Conservation (phyloP, 1,140 invertebrate species). For the Macrostomum lignano region DNA sequence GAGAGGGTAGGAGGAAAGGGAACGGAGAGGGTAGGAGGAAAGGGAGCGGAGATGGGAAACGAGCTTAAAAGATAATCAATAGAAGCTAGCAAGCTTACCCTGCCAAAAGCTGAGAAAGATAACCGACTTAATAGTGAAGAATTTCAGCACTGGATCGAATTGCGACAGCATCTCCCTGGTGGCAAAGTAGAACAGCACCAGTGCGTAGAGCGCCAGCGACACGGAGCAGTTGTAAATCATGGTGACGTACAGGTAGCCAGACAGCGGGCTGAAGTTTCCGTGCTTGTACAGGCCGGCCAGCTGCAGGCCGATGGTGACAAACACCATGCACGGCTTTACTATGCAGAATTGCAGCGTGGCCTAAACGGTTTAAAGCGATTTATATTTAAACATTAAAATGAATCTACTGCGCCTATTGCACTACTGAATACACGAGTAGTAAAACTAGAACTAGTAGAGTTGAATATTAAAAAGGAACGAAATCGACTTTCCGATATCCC, state of each 20-base stretch:
- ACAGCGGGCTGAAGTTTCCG: conserved; percentile 48
- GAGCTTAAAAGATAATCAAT: too few relatives aligned
- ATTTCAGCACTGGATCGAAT: conserved; percentile 90
- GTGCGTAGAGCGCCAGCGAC: conserved; percentile 70
- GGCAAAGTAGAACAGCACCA: conserved; percentile 91
- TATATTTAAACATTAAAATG: too few relatives aligned
- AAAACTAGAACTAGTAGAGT: too few relatives aligned
- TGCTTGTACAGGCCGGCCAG: conserved; percentile 55
- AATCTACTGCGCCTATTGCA: too few relatives aligned
- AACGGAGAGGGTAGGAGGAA: too few relatives aligned
- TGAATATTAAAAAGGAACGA: too few relatives aligned
- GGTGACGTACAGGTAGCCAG: conserved; percentile 89
- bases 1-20: too few relatives aligned
- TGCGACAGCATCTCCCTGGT: conserved; percentile 75
- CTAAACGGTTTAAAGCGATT: conserved; percentile 13
- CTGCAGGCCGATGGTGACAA: conserved; percentile 83
- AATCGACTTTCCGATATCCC: too few relatives aligned
- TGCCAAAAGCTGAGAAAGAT: conserved; percentile 99
- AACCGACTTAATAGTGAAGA: conserved; percentile 92
- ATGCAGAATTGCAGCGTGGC: conserved; percentile 94
- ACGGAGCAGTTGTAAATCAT: conserved; percentile 95
- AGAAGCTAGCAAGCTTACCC: too few relatives aligned
- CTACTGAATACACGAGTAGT: too few relatives aligned
- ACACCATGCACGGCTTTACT: conserved; percentile 86
- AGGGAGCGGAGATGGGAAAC: too few relatives aligned